Percentiles rank a stretch among this genome's conserved stretches.
These are phyloP conservation scores for Crenichthys baileyi DNA, from an alignment of 2,797 vertebrate species.

Conservation along the genomic window DNA sequence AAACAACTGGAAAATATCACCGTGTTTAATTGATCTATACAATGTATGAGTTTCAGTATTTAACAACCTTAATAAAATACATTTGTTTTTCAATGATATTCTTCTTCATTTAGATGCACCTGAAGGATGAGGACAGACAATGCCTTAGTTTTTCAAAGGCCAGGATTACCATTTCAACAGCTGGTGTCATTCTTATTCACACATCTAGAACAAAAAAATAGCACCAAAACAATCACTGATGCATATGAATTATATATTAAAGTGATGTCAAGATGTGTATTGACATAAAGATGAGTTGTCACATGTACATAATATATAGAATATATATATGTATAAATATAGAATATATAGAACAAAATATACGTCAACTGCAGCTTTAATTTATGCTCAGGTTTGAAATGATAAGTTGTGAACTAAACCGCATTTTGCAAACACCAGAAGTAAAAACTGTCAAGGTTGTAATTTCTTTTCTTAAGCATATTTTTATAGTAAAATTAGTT, in stretches of 20 bases:
- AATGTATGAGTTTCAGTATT: background rate
- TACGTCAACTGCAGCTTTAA: background rate
- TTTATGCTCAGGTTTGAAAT: background rate
- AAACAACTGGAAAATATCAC: background rate
- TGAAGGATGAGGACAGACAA: background rate
- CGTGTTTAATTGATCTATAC: background rate
- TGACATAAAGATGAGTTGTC: background rate
- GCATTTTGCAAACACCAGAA: background rate
- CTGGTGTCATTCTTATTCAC: background rate
- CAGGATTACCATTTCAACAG: background rate
- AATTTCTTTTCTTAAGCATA: constrained; percentile 16
- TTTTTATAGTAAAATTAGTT: constrained; percentile 20
- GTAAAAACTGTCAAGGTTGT: background rate
- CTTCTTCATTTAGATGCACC: background rate
- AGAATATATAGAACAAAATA: background rate
- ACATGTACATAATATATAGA: too few species aligned
- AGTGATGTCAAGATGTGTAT: background rate
- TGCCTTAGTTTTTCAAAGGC: background rate
- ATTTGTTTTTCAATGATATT: background rate
- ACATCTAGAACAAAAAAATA: background rate
- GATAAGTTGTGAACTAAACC: background rate
- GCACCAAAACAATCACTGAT: background rate
- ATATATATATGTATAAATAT: too few species aligned
- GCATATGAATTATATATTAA: background rate
- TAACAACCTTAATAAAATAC: background rate